Conservation (phyloP, 1,140 invertebrate genomes). For the Sinonovacula constricta region DNA sequence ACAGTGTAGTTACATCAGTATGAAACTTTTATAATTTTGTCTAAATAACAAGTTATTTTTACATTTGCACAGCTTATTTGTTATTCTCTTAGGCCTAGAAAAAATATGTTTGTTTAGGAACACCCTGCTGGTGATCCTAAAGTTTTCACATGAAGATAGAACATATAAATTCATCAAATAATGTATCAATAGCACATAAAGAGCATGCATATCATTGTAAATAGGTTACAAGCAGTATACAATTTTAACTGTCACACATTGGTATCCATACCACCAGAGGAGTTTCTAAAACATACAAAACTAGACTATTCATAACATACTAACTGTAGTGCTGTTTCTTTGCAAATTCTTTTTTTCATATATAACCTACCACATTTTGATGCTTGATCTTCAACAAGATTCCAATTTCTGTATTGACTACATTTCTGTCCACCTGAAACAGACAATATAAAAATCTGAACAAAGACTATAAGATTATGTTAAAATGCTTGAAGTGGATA, state of each 20-base stretch:
- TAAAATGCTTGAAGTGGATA: background rate
- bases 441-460: too few relatives aligned
- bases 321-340: background rate
- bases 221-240: background rate
- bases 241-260: background rate
- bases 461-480: too few relatives aligned
- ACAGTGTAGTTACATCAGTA: background rate
- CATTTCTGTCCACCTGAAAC: slow-evolving; percentile 70
- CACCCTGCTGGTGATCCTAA: background rate
- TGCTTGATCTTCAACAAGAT: slow-evolving; percentile 67
- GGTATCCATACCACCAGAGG: background rate
- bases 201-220: background rate
- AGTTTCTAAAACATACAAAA: background rate
- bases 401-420: slow-evolving; percentile 71
- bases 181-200: background rate
- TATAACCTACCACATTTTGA: slow-evolving; percentile 71
- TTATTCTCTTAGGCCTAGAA: background rate
- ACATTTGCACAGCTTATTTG: background rate
- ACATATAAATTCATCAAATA: background rate
- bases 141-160: background rate
- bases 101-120: background rate
- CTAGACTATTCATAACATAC: background rate
- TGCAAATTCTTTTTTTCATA: background rate
- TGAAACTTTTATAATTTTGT: background rate
- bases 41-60: background rate